Evolutionary conservation across 2,888 invertebrate genomes (phyloP).

Genomic region (Adela reaumurella): DNA sequence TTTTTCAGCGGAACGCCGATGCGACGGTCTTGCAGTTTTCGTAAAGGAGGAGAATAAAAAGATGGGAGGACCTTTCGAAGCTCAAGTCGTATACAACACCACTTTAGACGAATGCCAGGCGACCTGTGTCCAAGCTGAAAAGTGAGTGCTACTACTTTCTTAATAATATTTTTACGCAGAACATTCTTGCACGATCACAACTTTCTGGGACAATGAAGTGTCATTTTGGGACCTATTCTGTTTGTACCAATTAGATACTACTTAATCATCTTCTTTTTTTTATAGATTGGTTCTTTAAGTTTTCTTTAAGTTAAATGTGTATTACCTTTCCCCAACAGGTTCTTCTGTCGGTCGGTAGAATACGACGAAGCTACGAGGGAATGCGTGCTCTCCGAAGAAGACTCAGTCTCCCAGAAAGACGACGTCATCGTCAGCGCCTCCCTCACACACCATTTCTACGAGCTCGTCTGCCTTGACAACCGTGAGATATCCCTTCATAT

Average conservation of each 20-base stretch:
- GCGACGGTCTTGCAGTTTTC: slow-evolving; percentile 82
- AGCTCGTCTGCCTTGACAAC: slow-evolving; percentile 84
- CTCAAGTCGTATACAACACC: slow-evolving; percentile 81
- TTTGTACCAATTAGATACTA: no score
- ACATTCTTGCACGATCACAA: no score
- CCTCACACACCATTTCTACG: slow-evolving; percentile 83
- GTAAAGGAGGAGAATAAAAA: slow-evolving; percentile 88
- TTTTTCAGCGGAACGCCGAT: slow-evolving; percentile 72
- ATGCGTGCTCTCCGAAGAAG: slow-evolving; percentile 88
- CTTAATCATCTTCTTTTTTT: no score
- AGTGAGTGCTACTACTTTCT: slow-evolving; percentile 61
- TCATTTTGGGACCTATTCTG: no score
- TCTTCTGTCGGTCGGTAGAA: slow-evolving; percentile 85
- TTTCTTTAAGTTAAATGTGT: neutral
- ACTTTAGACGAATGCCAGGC: slow-evolving; percentile 85
- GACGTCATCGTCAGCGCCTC: slow-evolving; percentile 82
- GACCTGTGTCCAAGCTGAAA: slow-evolving; percentile 82
- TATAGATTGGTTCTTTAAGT: no score
- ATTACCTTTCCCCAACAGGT: slow-evolving; percentile 48
- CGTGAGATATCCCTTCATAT: slow-evolving; percentile 60
- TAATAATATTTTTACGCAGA: no score
- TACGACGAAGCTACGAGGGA: slow-evolving; percentile 83
- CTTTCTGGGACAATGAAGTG: no score
- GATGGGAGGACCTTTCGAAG: slow-evolving; percentile 83
- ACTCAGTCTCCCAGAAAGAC: slow-evolving; percentile 85